A percentile compares a stretch with the other conserved stretches of the same genome.
Evolutionary conservation across 2,113 vertebrate genomes (phyloP).

Genomic region (Microtus montanus): DNA sequence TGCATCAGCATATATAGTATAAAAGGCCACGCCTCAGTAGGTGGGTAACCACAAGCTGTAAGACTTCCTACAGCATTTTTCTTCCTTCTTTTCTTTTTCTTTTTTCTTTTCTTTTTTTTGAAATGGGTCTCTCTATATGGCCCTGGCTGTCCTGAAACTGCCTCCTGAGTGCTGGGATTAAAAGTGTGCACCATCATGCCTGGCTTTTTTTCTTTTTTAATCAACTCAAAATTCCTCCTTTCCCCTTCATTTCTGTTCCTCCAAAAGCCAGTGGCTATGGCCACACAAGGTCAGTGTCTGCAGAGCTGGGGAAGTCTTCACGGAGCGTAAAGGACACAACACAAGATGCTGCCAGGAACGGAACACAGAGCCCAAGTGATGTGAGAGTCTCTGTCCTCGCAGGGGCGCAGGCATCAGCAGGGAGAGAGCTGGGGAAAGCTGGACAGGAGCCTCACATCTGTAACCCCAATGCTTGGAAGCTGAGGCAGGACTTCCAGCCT

Average conservation of each 20-base stretch:
- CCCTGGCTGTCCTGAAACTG: not conserved
- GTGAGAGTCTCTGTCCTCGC: not conserved
- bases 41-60: no score
- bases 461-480: not conserved
- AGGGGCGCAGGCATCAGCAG: not conserved
- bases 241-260: not conserved
- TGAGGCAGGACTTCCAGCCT: not conserved
- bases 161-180: not conserved
- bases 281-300: not conserved
- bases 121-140: no score
- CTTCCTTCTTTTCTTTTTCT: not conserved
- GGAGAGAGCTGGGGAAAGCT: not conserved
- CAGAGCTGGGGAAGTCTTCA: not conserved
- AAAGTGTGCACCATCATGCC: not conserved
- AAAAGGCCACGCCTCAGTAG: no score
- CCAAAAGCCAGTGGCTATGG: not conserved
- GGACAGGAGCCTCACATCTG: not conserved
- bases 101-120: no score
- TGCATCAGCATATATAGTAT: no score
- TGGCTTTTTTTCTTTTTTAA: not conserved
- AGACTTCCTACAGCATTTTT: no score
- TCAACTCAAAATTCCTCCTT: not conserved
- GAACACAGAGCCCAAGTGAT: not conserved
- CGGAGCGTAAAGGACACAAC: not conserved
- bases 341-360: not conserved